Evolutionary conservation across 2,888 invertebrate genomes (phyloP), one percentile per base, ranked within the genome.

Genomic region (Drosophila phalerata): DNA sequence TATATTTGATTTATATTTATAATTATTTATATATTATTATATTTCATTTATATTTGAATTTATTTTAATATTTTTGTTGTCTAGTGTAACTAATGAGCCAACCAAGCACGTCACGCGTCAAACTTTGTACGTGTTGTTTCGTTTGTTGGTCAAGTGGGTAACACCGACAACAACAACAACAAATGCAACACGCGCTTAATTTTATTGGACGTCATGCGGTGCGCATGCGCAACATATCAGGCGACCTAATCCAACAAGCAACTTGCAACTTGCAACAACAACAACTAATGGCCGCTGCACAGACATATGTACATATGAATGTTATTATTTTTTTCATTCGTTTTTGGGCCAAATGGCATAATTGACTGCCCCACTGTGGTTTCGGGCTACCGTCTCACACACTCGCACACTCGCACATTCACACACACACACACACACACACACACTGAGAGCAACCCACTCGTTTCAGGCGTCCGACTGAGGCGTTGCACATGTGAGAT

Each of bases 81-180:
- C 4, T 10, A 77, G 82, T 82, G 86, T 75, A 68, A 52, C 69
- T 76, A 79, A 66, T 77, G 78, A 77, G 66, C 77, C 61, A 77
- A 64, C 48, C 76, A 75, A 69, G 77, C 82, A 84, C 88, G 88
- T 86, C 86, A 88, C 87, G 79, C 86, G 88, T 88, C 88, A 82
- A 77, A 81, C 68, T 73, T 86, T 83, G 86, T 85, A 88, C 85
- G 85, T 85, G 88, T 81, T 86, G 85, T 85, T 83, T 85, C 81
- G 83, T 88, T 87, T 87, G 83, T 85, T 85, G 84, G 87, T 82
- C 83, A 84, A 81, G 69, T 75, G 85, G 81, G 63, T 52, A 64
- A n/a, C 73, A 66, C 53, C 65, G 38, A 30, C 79, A 58, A 56
- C 62, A 66, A 62, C 75, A 51, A 51, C 79, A 77, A 68, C 74